Base-by-base conservation (phyloP, 2,888 invertebrate species). In the Choreutis nemorana region DNA sequence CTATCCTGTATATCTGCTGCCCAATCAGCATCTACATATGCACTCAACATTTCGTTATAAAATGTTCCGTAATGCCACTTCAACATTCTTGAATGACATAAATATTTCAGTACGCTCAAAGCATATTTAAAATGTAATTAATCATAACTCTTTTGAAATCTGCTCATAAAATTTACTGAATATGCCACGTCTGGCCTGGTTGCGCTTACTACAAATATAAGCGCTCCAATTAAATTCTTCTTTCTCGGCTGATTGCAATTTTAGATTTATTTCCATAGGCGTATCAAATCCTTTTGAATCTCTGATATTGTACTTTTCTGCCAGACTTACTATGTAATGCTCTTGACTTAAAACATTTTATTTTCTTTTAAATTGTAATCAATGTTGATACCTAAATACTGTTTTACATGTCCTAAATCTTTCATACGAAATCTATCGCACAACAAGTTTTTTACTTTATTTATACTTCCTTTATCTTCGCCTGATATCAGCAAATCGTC, bases 1-100 rank as follows among this genome's bases (percentile, higher is more conserved):
- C 29, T 13, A 16, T 29, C 29, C 6, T 15, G 10, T 9, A 18
- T 8, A 24, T 29, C 29, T 11, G 13, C 15, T 29, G 29, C 29
- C 24, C 24, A 29, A 16, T 29, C 24, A 14, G 29, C 23, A 24
- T 29, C 29, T n/a, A 29, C 29, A 23, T 18, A 24, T n/a, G 18
- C 23, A 24, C 24, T 24, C n/a, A 29, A 18, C 5, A 18, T 18
- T 5, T 18, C 18, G 8, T 18, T 8, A 18, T 6, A 18, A 18
- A 5, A 6, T 18, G 18, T 8, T 6, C 8, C 8, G 8, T 18
- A 18, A 6, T 18, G 5, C 8, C 4, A 18, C 18, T 18, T 12
- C 9, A 29, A 15, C 3, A 12, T 3, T 11, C 16, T 14, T 2
- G 29, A 23, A 9, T 23, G 8, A 28, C 22, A 22, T 20, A 28